Evolutionary conservation across 1,140 invertebrate species (phyloP).

Genomic region (Triops cancriformis): DNA sequence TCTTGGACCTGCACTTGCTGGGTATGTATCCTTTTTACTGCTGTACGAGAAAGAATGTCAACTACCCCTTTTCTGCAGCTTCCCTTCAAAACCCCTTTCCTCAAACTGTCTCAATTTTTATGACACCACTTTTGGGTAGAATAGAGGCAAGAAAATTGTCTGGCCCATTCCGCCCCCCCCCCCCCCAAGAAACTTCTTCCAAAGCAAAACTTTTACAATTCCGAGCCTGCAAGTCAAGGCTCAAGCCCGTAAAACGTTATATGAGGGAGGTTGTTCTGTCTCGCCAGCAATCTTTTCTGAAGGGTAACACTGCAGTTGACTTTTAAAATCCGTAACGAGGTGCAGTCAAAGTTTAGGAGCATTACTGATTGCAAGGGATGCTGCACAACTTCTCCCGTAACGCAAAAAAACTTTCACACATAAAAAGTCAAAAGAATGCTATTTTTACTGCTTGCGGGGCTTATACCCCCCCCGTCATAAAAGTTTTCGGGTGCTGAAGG

Average conservation of each 20-base stretch:
- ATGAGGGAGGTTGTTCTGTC: background rate
- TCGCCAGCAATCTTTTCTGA: background rate
- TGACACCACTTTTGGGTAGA: background rate
- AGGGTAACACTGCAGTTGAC: background rate
- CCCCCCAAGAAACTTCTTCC: too few species aligned
- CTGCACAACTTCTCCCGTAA: background rate
- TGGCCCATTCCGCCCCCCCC: too few species aligned
- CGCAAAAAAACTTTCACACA: background rate
- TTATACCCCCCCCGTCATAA: background rate
- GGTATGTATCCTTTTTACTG: too few species aligned
- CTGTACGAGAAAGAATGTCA: too few species aligned
- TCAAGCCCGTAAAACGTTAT: too few species aligned
- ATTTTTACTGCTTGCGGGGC: background rate
- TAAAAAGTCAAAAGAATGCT: background rate
- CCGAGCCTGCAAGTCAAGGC: too few species aligned
- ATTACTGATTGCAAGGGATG: slow-evolving; percentile 4
- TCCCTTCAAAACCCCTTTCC: background rate
- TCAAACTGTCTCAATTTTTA: slow-evolving; percentile 6
- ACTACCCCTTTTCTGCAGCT: background rate
- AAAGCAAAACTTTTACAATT: too few species aligned
- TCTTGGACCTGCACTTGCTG: too few species aligned
- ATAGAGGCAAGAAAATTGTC: too few species aligned
- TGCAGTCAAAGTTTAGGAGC: background rate
- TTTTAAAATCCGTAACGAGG: background rate
- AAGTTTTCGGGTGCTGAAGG: background rate